phyloP scores from a whole-genome alignment of 2,113 vertebrate species.

The Entomyzon cyanotis region DNA sequence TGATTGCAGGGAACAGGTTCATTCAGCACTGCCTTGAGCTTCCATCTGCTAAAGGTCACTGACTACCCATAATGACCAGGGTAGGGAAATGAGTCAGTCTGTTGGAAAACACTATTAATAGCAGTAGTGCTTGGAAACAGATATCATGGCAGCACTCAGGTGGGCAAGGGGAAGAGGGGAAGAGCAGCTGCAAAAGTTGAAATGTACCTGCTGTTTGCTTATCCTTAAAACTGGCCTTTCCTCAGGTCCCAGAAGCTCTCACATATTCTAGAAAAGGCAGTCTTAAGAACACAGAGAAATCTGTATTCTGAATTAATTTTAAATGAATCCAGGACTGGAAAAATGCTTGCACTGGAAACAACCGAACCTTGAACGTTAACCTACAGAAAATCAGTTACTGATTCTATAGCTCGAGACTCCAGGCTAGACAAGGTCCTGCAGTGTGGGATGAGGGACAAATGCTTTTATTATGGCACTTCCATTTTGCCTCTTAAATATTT shows the following conservation, averaged over 20 bases:
- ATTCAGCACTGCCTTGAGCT: neutral
- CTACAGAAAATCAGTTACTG: neutral
- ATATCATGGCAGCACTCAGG: neutral
- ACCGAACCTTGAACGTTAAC: neutral
- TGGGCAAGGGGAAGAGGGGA: neutral
- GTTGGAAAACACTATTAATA: neutral
- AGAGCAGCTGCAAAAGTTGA: neutral
- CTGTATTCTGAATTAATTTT: neutral
- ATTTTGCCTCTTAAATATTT: conserved; percentile 32
- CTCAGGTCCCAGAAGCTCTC: neutral
- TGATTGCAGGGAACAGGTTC: neutral
- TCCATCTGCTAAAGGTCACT: conserved; percentile 11
- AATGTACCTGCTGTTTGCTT: neutral
- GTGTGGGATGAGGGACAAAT: neutral
- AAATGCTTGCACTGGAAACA: neutral
- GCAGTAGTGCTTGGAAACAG: neutral
- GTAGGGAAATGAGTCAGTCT: neutral
- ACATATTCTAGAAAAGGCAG: neutral
- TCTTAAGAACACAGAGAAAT: neutral
- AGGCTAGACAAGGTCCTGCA: neutral
- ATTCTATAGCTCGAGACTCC: neutral
- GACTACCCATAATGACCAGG: neutral
- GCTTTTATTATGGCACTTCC: neutral
- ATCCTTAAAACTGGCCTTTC: neutral
- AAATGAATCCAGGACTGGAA: neutral